Base-by-base conservation (phyloP, 92 coral and sea anemone species). In the Meandrina meandrites region DNA sequence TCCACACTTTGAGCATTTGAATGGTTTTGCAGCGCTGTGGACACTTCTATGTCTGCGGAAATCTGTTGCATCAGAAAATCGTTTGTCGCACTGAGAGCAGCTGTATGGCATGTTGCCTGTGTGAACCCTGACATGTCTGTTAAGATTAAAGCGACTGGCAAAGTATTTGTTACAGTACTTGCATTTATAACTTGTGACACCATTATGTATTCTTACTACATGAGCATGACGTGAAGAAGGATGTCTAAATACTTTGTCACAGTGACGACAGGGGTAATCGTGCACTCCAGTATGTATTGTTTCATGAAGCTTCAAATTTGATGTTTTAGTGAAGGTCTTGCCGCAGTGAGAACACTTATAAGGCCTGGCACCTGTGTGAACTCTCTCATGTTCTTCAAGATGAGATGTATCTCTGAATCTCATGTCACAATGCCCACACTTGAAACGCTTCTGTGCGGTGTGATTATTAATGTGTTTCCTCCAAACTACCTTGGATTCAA, bases 51-150 rank as follows among this genome's bases (percentile, higher is more conserved):
- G 71, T 66, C 35, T 66, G 35, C 17, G 34, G 71, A 8, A 66
- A 66, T 30, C 35, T 27, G 71, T 28, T 14, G 31, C 51, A 40
- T 81, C 76, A 19, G 78, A 16, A 73, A 73, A 73, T 5, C 24
- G 50, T 73, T 34, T 34, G n/a, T 73, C 78, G 7, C 78, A 73
- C 14, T 73, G 78, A 34, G 78, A 19, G 35, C 78, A 73, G 48
- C 78, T 73, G 78, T 36, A 73, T 12, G 50, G 78, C n/a, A 36
- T 19, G 5, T 73, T 40, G 19, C 64, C 86, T 31, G 79, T 67
- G 64, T 83, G 86, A n/a, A 70, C 0, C 6, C 35, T 70, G 14
- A 22, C n/a, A 83, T 83, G 86, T 19, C 37, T 45, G 15, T 81
- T 81, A 35, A 81, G 85, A 42, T 66, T 30, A 37, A 14, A 32